These are phyloP conservation scores for Caiman crocodilus DNA, from an alignment of 2,797 vertebrate genomes.

Conservation along the genomic window DNA sequence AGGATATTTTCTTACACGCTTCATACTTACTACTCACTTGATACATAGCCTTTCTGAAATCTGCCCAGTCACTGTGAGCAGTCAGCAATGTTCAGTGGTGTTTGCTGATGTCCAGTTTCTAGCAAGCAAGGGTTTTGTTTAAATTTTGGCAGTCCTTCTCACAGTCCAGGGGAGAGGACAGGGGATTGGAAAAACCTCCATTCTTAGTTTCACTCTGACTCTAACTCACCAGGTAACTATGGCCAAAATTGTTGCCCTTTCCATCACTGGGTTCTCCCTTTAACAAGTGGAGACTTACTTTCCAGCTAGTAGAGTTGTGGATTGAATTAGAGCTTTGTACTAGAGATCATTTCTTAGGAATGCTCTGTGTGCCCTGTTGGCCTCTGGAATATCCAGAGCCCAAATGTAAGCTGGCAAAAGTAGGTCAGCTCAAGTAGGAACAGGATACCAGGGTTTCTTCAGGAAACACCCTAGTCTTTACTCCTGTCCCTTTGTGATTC, in stretches of 20 bases:
- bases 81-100: fast-evolving
- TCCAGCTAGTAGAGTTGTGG: not conserved
- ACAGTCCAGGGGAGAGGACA: not conserved
- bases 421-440: not conserved
- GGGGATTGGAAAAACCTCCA: not conserved
- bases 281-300: not conserved
- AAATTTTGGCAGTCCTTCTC: not conserved
- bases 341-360: not conserved
- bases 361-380: not conserved
- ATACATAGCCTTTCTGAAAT: not conserved
- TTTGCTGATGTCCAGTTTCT: not conserved
- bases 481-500: not conserved
- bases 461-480: not conserved
- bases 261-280: not conserved
- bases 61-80: not conserved
- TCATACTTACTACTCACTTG: not conserved
- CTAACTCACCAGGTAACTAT: not conserved
- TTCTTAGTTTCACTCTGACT: not conserved
- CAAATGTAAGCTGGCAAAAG: not conserved
- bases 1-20: not conserved
- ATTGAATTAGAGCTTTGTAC: not conserved
- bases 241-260: not conserved
- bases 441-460: not conserved
- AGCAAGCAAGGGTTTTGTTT: not conserved
- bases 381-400: not conserved